A percentile compares a stretch with the other conserved stretches of the same genome.
phyloP scores from a whole-genome alignment of 2,113 vertebrate genomes.

The Menidia beryllina region DNA sequence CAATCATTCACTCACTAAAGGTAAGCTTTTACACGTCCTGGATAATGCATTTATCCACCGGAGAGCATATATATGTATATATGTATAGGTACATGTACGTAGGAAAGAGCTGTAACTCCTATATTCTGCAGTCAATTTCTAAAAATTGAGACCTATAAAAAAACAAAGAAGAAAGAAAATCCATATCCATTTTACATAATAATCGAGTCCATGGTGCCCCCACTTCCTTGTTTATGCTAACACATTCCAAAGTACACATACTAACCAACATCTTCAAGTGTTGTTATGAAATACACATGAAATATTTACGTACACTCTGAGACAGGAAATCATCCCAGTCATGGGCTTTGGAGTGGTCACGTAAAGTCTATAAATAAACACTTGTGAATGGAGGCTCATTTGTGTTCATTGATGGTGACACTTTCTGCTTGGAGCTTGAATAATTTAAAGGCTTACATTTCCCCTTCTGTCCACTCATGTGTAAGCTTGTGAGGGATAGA shows the following conservation, averaged over 20 bases:
- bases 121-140: no score
- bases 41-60: neutral
- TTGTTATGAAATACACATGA: neutral
- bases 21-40: neutral
- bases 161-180: no score
- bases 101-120: no score
- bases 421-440: constrained; percentile 54
- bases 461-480: constrained; percentile 18
- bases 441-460: constrained; percentile 44
- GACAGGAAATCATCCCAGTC: constrained; percentile 18
- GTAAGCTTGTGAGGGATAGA: constrained; percentile 1
- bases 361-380: constrained; percentile 46
- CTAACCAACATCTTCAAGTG: neutral
- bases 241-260: no score
- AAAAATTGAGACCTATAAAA: no score
- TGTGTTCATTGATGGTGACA: constrained; percentile 36
- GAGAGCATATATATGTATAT: neutral
- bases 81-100: no score
- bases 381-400: constrained; percentile 30
- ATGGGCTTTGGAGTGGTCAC: constrained; percentile 4
- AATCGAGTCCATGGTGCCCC: no score
- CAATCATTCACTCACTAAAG: neutral
- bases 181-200: no score
- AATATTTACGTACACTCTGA: neutral
- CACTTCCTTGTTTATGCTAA: no score